Base-by-base conservation (phyloP, 2,113 vertebrate species). In the Gavia stellata region DNA sequence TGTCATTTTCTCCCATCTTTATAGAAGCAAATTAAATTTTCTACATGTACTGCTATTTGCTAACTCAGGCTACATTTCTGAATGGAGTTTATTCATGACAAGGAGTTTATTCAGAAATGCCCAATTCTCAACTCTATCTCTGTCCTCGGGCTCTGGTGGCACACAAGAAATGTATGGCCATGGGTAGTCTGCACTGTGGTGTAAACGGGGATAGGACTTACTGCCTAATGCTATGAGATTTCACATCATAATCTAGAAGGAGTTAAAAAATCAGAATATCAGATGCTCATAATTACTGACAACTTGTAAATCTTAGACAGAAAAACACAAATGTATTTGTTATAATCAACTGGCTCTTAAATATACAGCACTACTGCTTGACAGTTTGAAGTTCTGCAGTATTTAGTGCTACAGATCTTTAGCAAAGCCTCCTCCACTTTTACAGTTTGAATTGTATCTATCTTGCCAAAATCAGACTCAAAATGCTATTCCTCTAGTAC, bases 91-190 rank as follows among this genome's bases (percentile, higher is more conserved):
- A 24, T 78, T 62, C 19, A 15, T 29, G 29, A 47, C 34, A 63
- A 36, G 29, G 52, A 9, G 1, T 71, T 83, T 67, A 26, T 28
- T 81, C 52, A 75, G 20, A 81, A 94, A 55, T 74, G 33, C 19
- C 6, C 42, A 42, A 1, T 67, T 94, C 52, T 71, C 0, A 0
- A 6, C 26, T 65, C 28, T 8, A 1, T 79, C 26, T 75, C 50
- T 67, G 40, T 70, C 36, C 25, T 31, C 28, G n/a, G 38, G 31
- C 24, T 73, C 26, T 59, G 38, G 38, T 74, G 45, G 24, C 47
- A 59, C 50, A 16, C 23, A 24, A 15, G 63, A 71, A 31, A 47
- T 14, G 5, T n/a, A 33, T 28, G 26, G 23, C 47, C 23, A 7
- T 29, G n/a, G 14, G 17, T 38, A 33, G 26, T 50, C 16, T 55